These are phyloP conservation scores for Eubasilissa splendida DNA, from an alignment of 2,888 invertebrate species.

Conservation along the genomic window DNA sequence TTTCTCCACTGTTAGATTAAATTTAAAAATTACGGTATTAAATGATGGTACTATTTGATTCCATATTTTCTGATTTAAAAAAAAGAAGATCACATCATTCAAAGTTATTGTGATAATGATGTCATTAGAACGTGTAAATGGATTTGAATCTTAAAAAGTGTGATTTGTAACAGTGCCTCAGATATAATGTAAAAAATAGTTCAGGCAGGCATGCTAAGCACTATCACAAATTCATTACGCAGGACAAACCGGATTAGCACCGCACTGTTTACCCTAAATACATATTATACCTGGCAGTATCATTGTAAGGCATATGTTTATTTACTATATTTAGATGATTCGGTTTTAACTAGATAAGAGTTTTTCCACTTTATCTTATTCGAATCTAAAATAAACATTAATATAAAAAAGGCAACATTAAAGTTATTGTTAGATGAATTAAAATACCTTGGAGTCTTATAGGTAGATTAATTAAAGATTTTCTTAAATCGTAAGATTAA, in stretches of 20 bases:
- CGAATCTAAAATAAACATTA: too few relatives aligned
- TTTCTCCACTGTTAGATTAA: too few relatives aligned
- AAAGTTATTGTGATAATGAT: background rate
- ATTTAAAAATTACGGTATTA: too few relatives aligned
- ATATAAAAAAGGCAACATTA: too few relatives aligned
- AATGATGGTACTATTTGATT: too few relatives aligned
- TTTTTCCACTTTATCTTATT: too few relatives aligned
- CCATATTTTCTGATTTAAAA: too few relatives aligned
- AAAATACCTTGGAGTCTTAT: too few relatives aligned
- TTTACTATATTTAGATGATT: constrained; percentile 18
- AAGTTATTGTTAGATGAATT: too few relatives aligned
- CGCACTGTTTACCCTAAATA: constrained; percentile 19
- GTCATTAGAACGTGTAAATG: background rate
- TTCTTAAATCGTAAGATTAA: too few relatives aligned
- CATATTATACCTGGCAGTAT: constrained; percentile 18
- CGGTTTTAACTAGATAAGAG: constrained; percentile 12
- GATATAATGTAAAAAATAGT: constrained; percentile 15
- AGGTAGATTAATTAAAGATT: too few relatives aligned
- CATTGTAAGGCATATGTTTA: constrained; percentile 4
- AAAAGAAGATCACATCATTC: too few relatives aligned
- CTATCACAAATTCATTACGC: constrained; percentile 26
- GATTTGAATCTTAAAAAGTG: background rate
- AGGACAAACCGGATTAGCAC: constrained; percentile 28
- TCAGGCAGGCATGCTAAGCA: constrained; percentile 13
- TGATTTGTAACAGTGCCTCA: constrained; percentile 17